Evolutionary conservation across 2,113 vertebrate species (phyloP).

Genomic region (human): DNA sequence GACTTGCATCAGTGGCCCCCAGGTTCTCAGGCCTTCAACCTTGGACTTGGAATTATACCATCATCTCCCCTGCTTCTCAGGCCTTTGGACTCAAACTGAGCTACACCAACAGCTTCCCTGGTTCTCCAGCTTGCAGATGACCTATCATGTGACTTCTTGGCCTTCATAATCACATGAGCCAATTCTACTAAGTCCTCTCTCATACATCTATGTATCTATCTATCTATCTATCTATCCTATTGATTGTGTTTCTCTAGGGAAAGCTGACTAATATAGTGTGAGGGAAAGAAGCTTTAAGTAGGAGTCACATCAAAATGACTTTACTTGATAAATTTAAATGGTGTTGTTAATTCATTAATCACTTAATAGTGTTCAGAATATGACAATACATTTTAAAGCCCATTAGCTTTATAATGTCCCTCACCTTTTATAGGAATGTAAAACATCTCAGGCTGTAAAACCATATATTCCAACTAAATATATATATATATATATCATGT

Average conservation of each 20-base stretch:
- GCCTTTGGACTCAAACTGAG: background rate
- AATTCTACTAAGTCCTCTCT: background rate
- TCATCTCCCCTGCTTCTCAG: no score
- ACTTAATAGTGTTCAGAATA: background rate
- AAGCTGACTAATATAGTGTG: background rate
- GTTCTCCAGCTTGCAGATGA: background rate
- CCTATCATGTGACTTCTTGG: background rate
- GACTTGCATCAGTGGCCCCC: no score
- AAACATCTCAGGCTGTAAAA: background rate
- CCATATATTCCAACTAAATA: background rate
- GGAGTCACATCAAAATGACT: background rate
- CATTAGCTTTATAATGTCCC: background rate
- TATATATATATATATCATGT: no score
- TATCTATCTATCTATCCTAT: background rate
- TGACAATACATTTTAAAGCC: background rate
- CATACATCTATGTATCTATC: no score
- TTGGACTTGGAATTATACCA: background rate
- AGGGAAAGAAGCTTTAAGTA: background rate
- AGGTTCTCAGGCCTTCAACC: background rate
- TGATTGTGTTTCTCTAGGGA: background rate
- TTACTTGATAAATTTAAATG: background rate
- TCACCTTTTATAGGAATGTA: background rate
- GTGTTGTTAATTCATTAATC: background rate
- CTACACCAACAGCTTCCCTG: no score
- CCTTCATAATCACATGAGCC: background rate